These are phyloP conservation scores for Micrasema longulum DNA, from an alignment of 1,140 invertebrate genomes.

Conservation along the genomic window DNA sequence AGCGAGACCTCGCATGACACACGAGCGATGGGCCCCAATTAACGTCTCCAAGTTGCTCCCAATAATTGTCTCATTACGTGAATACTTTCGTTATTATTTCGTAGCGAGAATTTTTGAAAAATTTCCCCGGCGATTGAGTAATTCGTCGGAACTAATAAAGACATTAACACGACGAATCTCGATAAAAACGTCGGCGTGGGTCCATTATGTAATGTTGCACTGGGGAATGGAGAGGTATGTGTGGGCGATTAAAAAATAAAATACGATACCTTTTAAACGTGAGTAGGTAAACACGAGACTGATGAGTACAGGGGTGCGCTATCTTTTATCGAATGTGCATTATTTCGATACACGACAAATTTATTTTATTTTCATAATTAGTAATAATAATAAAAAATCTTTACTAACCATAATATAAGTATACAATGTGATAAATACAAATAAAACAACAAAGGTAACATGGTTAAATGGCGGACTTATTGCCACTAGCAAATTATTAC, in stretches of 20 bases:
- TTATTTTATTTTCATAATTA: too few species aligned
- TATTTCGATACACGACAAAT: background rate
- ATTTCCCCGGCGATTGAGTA: conserved; percentile 26
- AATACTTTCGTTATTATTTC: too few species aligned
- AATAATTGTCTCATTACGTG: conserved; percentile 13
- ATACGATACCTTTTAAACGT: conserved; percentile 12
- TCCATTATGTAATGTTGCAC: conserved; percentile 22
- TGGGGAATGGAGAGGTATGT: background rate
- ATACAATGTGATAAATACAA: too few species aligned
- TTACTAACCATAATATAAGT: too few species aligned
- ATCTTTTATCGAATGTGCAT: conserved; percentile 1
- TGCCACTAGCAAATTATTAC: too few species aligned
- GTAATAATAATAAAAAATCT: too few species aligned
- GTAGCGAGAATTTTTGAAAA: background rate
- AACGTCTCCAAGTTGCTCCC: conserved; percentile 3
- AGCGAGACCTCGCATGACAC: too few species aligned
- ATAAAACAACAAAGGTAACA: too few species aligned
- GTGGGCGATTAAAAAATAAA: conserved; percentile 36
- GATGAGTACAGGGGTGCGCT: conserved; percentile 1
- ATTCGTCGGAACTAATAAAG: conserved; percentile 34
- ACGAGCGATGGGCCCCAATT: conserved; percentile 3
- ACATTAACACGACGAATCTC: conserved; percentile 33
- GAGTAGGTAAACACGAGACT: conserved; percentile 18
- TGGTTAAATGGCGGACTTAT: too few species aligned
- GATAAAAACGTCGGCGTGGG: conserved; percentile 26